These are phyloP conservation scores for Druon quercuslanigerum DNA, from an alignment of 1,140 invertebrate species.

Conservation along the genomic window DNA sequence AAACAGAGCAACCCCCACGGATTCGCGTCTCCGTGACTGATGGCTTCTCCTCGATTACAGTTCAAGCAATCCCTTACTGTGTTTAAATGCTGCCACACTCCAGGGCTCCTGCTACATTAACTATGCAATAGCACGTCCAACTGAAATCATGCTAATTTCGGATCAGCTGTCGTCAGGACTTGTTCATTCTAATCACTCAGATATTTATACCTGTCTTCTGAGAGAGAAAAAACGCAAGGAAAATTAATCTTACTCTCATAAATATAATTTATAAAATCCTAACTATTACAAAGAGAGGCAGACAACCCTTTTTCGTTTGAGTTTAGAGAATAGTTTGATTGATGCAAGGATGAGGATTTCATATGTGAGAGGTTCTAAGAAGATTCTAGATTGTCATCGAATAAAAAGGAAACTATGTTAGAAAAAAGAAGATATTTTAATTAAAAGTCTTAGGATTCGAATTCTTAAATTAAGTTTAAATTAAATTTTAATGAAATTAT, in stretches of 20 bases:
- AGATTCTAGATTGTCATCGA: too few species aligned
- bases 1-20: slow-evolving; percentile 60
- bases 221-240: background rate
- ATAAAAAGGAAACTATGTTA: too few species aligned
- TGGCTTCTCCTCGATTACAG: slow-evolving; percentile 70
- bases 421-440: too few species aligned
- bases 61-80: slow-evolving; percentile 52
- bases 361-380: too few species aligned
- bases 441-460: too few species aligned
- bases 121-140: slow-evolving; percentile 69
- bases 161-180: slow-evolving; percentile 41
- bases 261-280: background rate
- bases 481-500: too few species aligned
- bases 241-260: slow-evolving; percentile 9
- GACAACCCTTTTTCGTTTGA: too few species aligned
- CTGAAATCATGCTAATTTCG: slow-evolving; percentile 65
- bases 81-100: slow-evolving; percentile 51
- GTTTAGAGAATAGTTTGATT: background rate
- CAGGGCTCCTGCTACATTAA: slow-evolving; percentile 49
- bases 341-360: too few species aligned
- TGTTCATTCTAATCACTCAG: slow-evolving; percentile 27
- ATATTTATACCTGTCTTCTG: slow-evolving; percentile 4
- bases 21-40: slow-evolving; percentile 67
- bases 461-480: too few species aligned
- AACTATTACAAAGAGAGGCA: background rate